Evolutionary conservation across 1,140 invertebrate genomes (phyloP), one percentile per base, ranked within the genome.

Genomic region (Drosophila watanabei): DNA sequence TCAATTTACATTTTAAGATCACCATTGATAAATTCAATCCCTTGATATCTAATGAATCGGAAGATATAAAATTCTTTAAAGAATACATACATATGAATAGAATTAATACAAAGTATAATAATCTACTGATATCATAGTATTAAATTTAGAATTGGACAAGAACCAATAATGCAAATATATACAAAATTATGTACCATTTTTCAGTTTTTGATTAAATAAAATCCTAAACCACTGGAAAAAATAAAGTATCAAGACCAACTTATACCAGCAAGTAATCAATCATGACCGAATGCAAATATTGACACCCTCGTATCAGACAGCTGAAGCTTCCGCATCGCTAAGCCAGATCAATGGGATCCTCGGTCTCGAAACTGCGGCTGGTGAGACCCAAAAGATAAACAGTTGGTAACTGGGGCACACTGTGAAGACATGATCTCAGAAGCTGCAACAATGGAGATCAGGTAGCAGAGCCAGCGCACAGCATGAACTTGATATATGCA

Each of bases 331-430:
- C 85, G 85, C 81, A 70, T 89, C 58, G 46, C 62, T 49, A 62
- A 80, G 75, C 30, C 58, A 63, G 76, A 77, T 80, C 64, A 62
- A 28, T 43, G 35, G 14, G 57, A 62, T 49, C 18, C 43, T 41
- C 45, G 18, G 18, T 43, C 30, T 69, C 49, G 8, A 84, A 68
- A 52, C 68, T 84, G 51, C 64, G 80, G 11, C 5, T 35, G 78
- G 39, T 46, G 70, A 75, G 83, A 59, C 83, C 70, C 28, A 52
- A 33, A 51, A 73, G 71, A 51, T 72, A 10, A 78, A 32, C 68
- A 63, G 83, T 71, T 69, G 57, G 64, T 80, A 87, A 87, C 80
- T 84, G 85, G 85, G 73, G 72, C 85, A 87, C 62, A 66, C 16
- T 35, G 71, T 71, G 62, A 80, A 77, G 83, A 82, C 80, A 82